Evolutionary conservation across 1,140 invertebrate species (phyloP).

Genomic region (Aphis craccivora): DNA sequence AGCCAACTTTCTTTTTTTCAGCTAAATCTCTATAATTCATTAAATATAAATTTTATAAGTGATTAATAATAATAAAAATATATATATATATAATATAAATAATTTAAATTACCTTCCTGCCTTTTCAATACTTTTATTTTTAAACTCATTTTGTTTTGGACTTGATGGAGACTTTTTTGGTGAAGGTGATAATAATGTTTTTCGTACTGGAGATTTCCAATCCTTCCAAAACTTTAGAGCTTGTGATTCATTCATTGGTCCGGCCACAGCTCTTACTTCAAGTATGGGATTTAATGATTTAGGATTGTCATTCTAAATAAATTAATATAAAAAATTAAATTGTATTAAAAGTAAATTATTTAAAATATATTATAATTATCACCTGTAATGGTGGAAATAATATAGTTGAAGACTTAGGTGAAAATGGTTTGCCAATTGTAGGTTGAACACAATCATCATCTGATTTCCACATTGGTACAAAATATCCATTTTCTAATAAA

Average conservation of each 20-base stretch:
- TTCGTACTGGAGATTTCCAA: conserved; percentile 70
- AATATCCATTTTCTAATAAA: conserved; percentile 77
- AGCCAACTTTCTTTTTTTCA: conserved; percentile 76
- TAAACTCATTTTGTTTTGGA: conserved; percentile 69
- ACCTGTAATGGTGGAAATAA: neutral
- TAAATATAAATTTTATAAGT: conserved; percentile 38
- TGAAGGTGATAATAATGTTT: conserved; percentile 60
- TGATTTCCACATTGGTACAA: conserved; percentile 82
- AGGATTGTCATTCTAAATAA: conserved; percentile 68
- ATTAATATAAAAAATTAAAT: conserved; percentile 55
- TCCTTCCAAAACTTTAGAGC: conserved; percentile 77
- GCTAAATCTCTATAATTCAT: conserved; percentile 73
- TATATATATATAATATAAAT: neutral
- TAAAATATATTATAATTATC: neutral
- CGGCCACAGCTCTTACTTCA: conserved; percentile 82
- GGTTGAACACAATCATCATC: conserved; percentile 77
- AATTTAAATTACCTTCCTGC: conserved; percentile 73
- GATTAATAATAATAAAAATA: conserved; percentile 30
- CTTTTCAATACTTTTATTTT: conserved; percentile 83
- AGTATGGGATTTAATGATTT: conserved; percentile 73
- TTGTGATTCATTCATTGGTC: conserved; percentile 80
- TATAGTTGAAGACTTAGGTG: conserved; percentile 52
- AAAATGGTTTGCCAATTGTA: conserved; percentile 72
- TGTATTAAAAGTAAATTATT: neutral
- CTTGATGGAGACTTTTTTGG: conserved; percentile 3